phyloP scores from a whole-genome alignment of 2,797 vertebrate genomes.

The Streptopelia turtur region DNA sequence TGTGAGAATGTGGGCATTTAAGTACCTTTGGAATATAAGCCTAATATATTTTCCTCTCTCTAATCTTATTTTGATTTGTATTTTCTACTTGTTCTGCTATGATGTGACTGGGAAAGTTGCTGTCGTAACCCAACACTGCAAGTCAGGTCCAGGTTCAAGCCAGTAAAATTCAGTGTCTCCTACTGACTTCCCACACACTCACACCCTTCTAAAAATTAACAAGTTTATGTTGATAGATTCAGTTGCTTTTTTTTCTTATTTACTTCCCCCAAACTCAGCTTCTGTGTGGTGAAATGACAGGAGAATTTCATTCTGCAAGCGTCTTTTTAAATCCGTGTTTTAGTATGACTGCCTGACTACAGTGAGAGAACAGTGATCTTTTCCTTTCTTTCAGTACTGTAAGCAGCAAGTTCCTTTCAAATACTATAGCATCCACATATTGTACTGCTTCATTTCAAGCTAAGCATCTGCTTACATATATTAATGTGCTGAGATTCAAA shows the following conservation, averaged over 20 bases:
- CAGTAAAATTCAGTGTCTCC: neutral
- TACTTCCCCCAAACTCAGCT: neutral
- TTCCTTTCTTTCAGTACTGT: neutral
- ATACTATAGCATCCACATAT: neutral
- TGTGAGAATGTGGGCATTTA: neutral
- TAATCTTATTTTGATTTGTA: neutral
- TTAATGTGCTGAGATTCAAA: slow-evolving; percentile 1
- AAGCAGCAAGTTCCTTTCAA: neutral
- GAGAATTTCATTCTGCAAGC: neutral
- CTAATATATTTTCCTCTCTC: neutral
- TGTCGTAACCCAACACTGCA: neutral
- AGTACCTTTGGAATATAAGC: neutral
- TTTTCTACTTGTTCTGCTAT: neutral
- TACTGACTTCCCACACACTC: neutral
- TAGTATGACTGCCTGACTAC: neutral
- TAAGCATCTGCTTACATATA: slow-evolving; percentile 8
- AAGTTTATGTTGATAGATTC: neutral
- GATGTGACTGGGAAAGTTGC: neutral
- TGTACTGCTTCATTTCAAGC: neutral
- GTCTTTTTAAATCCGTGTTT: neutral
- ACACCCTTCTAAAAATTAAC: neutral
- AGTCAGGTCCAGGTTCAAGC: neutral
- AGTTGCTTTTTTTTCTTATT: neutral
- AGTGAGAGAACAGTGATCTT: neutral
- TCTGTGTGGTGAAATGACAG: neutral